Conservation (phyloP, 2,797 vertebrate genomes). For the Gastrophryne carolinensis region DNA sequence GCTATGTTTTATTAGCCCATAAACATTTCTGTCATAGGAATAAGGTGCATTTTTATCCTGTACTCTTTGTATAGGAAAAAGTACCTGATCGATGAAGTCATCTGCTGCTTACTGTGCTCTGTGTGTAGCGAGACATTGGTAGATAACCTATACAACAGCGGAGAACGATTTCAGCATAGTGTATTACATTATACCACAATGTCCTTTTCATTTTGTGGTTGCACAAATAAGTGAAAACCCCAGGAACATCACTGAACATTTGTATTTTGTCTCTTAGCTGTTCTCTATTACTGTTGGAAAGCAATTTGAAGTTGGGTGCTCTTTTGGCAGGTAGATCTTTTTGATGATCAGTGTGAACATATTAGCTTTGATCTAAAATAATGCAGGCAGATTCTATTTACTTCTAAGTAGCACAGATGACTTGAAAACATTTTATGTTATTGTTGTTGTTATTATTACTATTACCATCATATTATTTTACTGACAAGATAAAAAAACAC, state of each 20-base stretch:
- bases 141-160: slow-evolving; percentile 20
- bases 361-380: slow-evolving; percentile 37
- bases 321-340: slow-evolving; percentile 40
- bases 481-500: too few relatives aligned
- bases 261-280: slow-evolving; percentile 47
- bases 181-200: slow-evolving; percentile 12
- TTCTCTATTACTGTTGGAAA: slow-evolving; percentile 27
- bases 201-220: slow-evolving; percentile 42
- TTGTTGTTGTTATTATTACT: too few relatives aligned
- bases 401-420: too few relatives aligned
- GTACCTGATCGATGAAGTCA: slow-evolving; percentile 37
- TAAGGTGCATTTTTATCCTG: background rate
- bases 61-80: background rate
- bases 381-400: slow-evolving; percentile 26
- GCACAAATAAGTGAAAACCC: slow-evolving; percentile 41
- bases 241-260: slow-evolving; percentile 35
- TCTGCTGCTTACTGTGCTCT: slow-evolving; percentile 2
- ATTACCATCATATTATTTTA: too few relatives aligned
- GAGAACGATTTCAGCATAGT: background rate
- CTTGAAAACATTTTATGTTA: too few relatives aligned
- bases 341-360: slow-evolving; percentile 41
- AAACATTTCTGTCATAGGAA: background rate
- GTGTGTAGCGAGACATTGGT: slow-evolving; percentile 13
- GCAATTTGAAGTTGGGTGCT: slow-evolving; percentile 32
- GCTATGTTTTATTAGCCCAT: too few relatives aligned